Evolutionary conservation across 2,113 vertebrate genomes (phyloP).

Genomic region (Gorsachius goisagi): DNA sequence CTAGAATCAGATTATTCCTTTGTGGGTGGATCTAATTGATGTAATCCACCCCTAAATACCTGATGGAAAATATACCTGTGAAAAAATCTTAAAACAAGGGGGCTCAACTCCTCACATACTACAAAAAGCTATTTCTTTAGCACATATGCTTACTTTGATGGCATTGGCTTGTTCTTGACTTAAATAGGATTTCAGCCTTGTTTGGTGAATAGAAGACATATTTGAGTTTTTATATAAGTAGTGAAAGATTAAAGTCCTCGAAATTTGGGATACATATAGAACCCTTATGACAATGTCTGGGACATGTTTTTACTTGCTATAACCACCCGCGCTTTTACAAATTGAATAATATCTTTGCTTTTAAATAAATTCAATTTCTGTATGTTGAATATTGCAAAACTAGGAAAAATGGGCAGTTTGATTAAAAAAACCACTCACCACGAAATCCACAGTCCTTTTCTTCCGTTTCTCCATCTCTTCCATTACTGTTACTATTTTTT

Average conservation of each 20-base stretch:
- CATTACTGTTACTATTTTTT: background rate
- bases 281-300: background rate
- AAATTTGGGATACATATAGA: background rate
- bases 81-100: background rate
- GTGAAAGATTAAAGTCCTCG: background rate
- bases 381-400: background rate
- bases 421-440: background rate
- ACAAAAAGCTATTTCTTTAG: background rate
- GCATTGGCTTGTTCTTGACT: background rate
- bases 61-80: background rate
- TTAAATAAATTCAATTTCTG: background rate
- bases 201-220: background rate
- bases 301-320: background rate
- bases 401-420: background rate
- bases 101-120: background rate
- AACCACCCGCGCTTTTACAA: background rate
- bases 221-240: background rate
- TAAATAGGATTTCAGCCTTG: background rate
- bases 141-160: background rate
- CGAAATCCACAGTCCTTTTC: background rate
- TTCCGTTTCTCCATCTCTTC: background rate
- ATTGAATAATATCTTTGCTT: background rate
- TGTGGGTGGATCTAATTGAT: background rate
- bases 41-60: background rate
- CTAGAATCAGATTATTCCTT: background rate